A percentile compares a stretch with the other conserved stretches of the same genome.
Conservation (phyloP, 2,113 vertebrate genomes). For the Ophthalmolycus amberensis region DNA sequence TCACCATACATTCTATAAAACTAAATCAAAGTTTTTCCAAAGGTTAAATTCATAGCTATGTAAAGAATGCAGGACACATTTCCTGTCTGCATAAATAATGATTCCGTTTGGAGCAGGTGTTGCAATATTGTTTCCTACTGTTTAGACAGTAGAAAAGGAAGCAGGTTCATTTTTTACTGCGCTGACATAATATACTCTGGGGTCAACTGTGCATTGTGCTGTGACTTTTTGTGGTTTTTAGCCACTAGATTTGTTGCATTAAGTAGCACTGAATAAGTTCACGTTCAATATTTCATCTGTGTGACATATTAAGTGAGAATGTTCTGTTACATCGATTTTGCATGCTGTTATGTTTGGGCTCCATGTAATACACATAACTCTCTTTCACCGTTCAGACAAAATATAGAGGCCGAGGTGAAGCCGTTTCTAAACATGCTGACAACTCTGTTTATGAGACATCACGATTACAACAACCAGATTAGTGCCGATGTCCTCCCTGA, state of each 20-base stretch:
- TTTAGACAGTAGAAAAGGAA: constrained; percentile 46
- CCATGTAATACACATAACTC: neutral
- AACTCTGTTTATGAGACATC: constrained; percentile 16
- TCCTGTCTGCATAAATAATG: neutral
- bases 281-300: neutral
- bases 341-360: neutral
- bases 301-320: neutral
- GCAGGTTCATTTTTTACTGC: constrained; percentile 36
- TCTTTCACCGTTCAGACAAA: constrained; percentile 21
- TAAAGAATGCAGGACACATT: too few relatives aligned
- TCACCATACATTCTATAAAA: neutral
- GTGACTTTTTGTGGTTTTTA: constrained; percentile 14
- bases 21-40: constrained; percentile 3
- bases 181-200: constrained; percentile 21
- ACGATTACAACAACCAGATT: constrained; percentile 8
- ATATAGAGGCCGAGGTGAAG: neutral
- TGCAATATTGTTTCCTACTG: constrained; percentile 6
- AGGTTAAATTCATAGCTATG: neutral
- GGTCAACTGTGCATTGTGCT: constrained; percentile 4
- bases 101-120: neutral
- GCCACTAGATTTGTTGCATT: neutral
- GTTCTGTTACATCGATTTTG: neutral
- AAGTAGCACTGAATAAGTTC: neutral
- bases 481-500: neutral
- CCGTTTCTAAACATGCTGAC: constrained; percentile 35